Conservation (phyloP, 1,140 invertebrate species). For the Stratiolaelaps scimitus region DNA sequence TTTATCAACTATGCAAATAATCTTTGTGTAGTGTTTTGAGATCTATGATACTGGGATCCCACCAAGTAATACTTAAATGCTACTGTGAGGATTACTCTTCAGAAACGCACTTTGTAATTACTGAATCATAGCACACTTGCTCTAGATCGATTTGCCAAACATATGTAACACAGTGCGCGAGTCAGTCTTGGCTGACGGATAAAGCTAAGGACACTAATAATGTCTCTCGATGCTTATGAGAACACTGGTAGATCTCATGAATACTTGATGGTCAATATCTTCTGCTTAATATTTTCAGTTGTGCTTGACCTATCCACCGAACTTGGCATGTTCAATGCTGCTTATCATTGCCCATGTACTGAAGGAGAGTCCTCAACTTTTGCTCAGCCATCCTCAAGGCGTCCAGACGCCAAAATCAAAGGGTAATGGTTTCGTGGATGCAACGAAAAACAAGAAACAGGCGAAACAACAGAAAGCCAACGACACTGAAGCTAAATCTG, state of each 20-base stretch:
- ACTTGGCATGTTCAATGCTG: slow-evolving; percentile 22
- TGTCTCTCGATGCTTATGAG: too few species aligned
- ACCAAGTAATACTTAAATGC: too few species aligned
- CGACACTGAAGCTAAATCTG: slow-evolving; percentile 28
- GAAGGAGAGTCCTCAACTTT: slow-evolving; percentile 41
- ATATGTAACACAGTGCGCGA: too few species aligned
- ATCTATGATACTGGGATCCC: too few species aligned
- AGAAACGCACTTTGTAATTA: too few species aligned
- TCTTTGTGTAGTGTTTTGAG: too few species aligned
- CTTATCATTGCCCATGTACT: background rate
- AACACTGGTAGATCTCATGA: background rate
- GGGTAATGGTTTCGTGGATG: slow-evolving; percentile 29
- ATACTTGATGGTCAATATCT: background rate
- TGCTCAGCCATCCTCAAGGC: slow-evolving; percentile 31
- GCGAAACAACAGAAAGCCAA: background rate
- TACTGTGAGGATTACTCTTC: too few species aligned
- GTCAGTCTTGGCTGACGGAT: too few species aligned
- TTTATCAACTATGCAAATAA: too few species aligned
- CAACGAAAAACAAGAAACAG: slow-evolving; percentile 31
- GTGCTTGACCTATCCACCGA: slow-evolving; percentile 15
- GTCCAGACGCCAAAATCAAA: slow-evolving; percentile 33
- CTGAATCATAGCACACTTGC: too few species aligned
- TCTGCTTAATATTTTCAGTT: background rate
- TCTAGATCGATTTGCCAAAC: too few species aligned
- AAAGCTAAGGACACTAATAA: too few species aligned